Evolutionary conservation across 2,797 vertebrate genomes (phyloP), one percentile per base, ranked within the genome.

Genomic region (Psittacula derbiana): DNA sequence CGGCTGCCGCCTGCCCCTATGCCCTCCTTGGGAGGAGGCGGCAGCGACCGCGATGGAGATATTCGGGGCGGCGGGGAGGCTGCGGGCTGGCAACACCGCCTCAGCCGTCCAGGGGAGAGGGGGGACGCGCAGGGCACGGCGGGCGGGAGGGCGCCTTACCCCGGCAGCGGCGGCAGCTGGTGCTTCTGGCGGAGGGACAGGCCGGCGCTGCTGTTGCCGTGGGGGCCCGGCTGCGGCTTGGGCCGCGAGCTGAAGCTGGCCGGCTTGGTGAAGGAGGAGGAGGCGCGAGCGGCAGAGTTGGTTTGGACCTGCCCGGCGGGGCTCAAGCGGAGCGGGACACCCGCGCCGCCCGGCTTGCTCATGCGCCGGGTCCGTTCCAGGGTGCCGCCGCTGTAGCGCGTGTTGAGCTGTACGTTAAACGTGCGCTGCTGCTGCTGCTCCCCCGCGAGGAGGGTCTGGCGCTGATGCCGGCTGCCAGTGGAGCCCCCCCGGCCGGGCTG

Each of bases 321-420:
- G 82, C 81, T 92, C 95, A 96, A 40, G 78, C 97, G 96, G 60
- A 97, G 97, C 94, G 95, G 97, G 17, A 93, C 88, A 80, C 86
- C 95, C 67, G 23, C 72, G 93, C 52, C 71, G 19, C 55, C 75
- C 61, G 94, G 84, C 72, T 97, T 98, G 96, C 97, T 98, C 96
- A 98, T 99, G 97, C 99, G 98, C 93, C 99, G 98, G 83, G 93
- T 99, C 84, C 99, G 98, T 94, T 99, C 98, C 95, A 96, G 97
- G 67, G 75, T 44, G 89, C 92, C 69, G 86, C 95, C 70, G 91
- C 97, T 49, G 97, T 97, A 98, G 83, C 97, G 97, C 57, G 98
- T 75, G 65, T 96, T 97, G 49, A 99, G 97, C 89, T 98, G 98
- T 78, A 99, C 97, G 87, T 98, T 98, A 95, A 98, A 98, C 6